Evolutionary conservation across 2,888 invertebrate species (phyloP), one percentile per base, ranked within the genome.

Genomic region (Gibbula magus): DNA sequence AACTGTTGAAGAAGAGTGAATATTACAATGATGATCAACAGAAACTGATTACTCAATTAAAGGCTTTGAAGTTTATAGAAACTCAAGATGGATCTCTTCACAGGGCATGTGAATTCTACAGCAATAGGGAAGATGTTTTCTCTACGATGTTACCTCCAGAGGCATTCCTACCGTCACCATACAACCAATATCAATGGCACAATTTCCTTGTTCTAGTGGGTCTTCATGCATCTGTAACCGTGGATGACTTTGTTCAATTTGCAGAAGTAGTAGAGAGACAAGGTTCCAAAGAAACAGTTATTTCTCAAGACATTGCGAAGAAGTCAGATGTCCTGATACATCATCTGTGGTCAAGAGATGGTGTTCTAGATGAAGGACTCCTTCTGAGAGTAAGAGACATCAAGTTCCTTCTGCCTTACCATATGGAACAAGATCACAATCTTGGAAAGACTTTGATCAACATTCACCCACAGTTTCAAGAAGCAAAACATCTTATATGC

Each of bases 71-170:
- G 4, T 82, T 85, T 52, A 67, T 83, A n/a, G 80, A 83, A 20
- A 82, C 81, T 73, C 79, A 66, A 35, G 80, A 84, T 52, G 85
- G 84, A 8, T 78, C 66, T 4, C 79, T 76, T 45, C 74, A 79
- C 25, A 73, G 56, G 13, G 87, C 85, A 3, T 79, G 56, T 52
- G 81, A 84, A 18, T 87, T 87, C 61, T 88, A 84, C 66, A 84
- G 87, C 74, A 84, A 85, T 2, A 75, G 83, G 18, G 82, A 84
- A 52, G 61, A 76, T 7, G 75, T 87, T 0, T 88, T 88, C 79
- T 61, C 75, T 16, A 76, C 75, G 10, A 86, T 88, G 86, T 78
- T 85, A 13, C 56, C 83, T 45, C 77, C 79, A 20, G 76, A 81
- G 0, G 83, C 84, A 20, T 83, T 88, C 29, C 80, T 85, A 0